These are phyloP conservation scores for Tenualosa ilisha DNA, from an alignment of 2,797 vertebrate genomes.

Conservation along the genomic window DNA sequence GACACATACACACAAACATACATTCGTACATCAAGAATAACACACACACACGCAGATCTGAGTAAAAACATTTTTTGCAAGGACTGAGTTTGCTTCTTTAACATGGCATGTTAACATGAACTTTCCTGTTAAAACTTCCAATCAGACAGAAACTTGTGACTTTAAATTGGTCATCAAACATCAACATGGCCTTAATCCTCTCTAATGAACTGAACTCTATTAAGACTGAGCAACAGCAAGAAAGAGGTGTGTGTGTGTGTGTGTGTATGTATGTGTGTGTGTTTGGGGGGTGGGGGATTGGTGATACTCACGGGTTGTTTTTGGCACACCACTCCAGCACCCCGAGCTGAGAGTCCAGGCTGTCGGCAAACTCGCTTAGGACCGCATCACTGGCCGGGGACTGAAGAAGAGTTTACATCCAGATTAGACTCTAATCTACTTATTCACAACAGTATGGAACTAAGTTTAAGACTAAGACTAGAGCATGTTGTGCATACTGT, in stretches of 20 bases:
- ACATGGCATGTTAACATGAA: neutral
- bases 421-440: neutral
- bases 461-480: neutral
- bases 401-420: constrained; percentile 56
- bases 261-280: neutral
- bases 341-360: constrained; percentile 83
- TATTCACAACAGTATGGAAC: neutral
- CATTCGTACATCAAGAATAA: neutral
- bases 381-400: constrained; percentile 78
- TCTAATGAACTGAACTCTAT: neutral
- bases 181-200: neutral
- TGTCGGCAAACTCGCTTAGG: constrained; percentile 86
- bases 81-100: neutral
- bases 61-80: neutral
- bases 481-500: no score
- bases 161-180: neutral
- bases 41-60: neutral
- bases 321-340: constrained; percentile 91
- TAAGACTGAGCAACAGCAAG: neutral
- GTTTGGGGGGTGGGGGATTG: neutral
- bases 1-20: neutral
- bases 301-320: constrained; percentile 80
- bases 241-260: neutral
- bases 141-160: neutral
- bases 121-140: neutral